Evolutionary conservation across 2,888 invertebrate genomes (phyloP).

Genomic region (Himalopsyche tibetana): DNA sequence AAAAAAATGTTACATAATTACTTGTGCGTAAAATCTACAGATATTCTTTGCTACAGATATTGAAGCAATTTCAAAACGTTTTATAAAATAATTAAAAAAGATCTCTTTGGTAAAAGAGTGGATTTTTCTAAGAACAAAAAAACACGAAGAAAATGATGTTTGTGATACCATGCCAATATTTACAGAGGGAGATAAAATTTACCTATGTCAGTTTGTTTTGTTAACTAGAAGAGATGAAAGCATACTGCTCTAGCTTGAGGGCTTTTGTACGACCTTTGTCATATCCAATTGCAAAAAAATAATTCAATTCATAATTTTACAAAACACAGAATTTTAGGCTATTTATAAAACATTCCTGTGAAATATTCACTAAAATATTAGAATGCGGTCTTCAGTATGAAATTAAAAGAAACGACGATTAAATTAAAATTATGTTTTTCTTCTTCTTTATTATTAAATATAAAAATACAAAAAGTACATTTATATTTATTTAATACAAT

Average conservation of each 20-base stretch:
- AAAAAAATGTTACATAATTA: no score
- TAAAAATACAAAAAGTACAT: no score
- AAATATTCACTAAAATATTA: not conserved
- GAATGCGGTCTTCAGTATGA: no score
- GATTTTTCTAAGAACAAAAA: constrained; percentile 8
- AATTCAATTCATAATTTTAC: constrained; percentile 24
- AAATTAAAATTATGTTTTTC: no score
- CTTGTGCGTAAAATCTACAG: no score
- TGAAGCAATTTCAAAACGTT: not conserved
- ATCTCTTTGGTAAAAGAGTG: not conserved
- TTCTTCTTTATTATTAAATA: no score
- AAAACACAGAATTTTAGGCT: not conserved
- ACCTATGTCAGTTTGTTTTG: constrained; percentile 39
- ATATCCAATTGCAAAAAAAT: constrained; percentile 35
- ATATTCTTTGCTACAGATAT: no score
- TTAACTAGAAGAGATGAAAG: constrained; percentile 48
- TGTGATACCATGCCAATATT: constrained; percentile 22
- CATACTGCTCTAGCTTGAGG: constrained; percentile 37
- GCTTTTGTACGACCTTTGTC: constrained; percentile 31
- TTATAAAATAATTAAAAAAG: not conserved
- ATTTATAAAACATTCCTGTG: not conserved
- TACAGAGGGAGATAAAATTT: constrained; percentile 13
- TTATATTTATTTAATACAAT: no score
- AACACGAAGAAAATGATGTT: constrained; percentile 6
- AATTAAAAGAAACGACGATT: no score